Conservation (phyloP, 2,113 vertebrate species). For the Acrocephalus arundinaceus region DNA sequence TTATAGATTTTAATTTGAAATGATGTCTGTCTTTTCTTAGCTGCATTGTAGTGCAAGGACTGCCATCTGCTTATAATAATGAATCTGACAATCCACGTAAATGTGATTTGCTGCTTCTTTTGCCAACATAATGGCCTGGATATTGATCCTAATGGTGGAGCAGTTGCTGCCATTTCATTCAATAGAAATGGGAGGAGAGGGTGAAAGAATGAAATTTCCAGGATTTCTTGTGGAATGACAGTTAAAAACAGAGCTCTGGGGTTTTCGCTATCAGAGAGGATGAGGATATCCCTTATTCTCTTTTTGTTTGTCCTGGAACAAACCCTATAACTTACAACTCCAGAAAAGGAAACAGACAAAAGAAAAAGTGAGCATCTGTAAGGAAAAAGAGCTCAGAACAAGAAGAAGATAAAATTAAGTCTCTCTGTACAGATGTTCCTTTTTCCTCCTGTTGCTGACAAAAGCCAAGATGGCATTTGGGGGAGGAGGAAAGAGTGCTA, state of each 20-base stretch:
- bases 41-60: constrained; percentile 82
- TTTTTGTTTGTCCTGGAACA: background rate
- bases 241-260: background rate
- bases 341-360: background rate
- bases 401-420: background rate
- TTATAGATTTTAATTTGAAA: constrained; percentile 98
- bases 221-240: background rate
- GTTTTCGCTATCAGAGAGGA: background rate
- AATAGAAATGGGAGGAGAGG: constrained; percentile 73
- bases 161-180: constrained; percentile 81
- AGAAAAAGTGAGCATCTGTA: background rate
- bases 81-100: constrained; percentile 89
- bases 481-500: background rate
- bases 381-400: background rate
- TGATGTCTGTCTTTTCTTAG: constrained; percentile 87
- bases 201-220: constrained; percentile 34
- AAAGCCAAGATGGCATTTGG: background rate
- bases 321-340: fast-evolving
- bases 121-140: constrained; percentile 85
- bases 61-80: constrained; percentile 96
- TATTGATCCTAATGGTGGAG: constrained; percentile 89
- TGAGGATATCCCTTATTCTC: background rate
- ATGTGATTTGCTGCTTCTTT: constrained; percentile 89
- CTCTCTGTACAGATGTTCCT: fast-evolving
- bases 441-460: background rate